Evolutionary conservation across 1,140 invertebrate species (phyloP).

Genomic region (Polypedilum vanderplanki): DNA sequence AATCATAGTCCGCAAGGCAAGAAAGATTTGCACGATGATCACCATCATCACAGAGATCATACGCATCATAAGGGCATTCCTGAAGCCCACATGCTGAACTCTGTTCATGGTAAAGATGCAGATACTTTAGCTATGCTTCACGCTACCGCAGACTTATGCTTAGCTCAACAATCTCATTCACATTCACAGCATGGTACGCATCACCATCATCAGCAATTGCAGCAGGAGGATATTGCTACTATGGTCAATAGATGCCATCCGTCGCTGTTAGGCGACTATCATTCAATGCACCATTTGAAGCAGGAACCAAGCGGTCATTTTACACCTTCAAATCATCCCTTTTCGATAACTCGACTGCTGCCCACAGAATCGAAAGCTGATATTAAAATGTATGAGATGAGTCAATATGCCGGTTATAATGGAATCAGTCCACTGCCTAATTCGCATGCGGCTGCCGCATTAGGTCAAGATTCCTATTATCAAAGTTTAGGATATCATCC

Average conservation of each 20-base stretch:
- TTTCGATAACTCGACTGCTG: constrained; percentile 85
- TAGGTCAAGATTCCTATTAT: constrained; percentile 70
- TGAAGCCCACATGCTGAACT: constrained; percentile 34
- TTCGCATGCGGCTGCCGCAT: constrained; percentile 50
- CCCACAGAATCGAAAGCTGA: constrained; percentile 77
- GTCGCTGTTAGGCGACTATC: constrained; percentile 49
- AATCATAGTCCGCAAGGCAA: constrained; percentile 47
- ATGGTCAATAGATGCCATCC: constrained; percentile 59
- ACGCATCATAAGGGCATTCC: constrained; percentile 41
- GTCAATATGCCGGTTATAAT: constrained; percentile 59
- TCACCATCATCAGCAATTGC: constrained; percentile 45
- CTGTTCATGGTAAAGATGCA: constrained; percentile 44
- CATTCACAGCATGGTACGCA: constrained; percentile 44
- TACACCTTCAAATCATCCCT: constrained; percentile 77
- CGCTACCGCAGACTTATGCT: constrained; percentile 39
- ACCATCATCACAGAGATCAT: constrained; percentile 43
- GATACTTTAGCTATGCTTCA: constrained; percentile 57
- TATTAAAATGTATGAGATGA: constrained; percentile 73
- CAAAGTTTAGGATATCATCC: constrained; percentile 69
- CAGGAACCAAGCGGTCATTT: constrained; percentile 69
- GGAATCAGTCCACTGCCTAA: constrained; percentile 53
- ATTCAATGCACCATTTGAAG: constrained; percentile 61
- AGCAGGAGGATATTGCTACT: constrained; percentile 57
- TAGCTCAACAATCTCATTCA: constrained; percentile 45
- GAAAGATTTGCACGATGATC: constrained; percentile 44